Conservation (phyloP, 2,113 vertebrate species). For the Mus musculus region DNA sequence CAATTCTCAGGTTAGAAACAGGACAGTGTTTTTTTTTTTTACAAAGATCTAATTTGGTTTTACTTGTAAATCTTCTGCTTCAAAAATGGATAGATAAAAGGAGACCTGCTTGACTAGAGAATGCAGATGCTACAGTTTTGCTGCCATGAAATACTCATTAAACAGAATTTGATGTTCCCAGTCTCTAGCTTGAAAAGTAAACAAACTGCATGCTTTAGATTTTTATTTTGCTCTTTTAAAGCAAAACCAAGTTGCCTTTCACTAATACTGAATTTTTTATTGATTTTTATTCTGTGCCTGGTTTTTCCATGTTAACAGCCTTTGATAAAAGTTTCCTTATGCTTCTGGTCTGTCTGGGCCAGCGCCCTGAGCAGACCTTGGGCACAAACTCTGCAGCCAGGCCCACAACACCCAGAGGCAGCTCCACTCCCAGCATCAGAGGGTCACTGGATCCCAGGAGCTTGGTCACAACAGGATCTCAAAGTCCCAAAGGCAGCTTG, state of each 20-base stretch:
- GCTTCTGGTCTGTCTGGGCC: too few species aligned
- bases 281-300: not conserved
- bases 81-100: conserved; percentile 30
- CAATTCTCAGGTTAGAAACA: not conserved
- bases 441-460: too few species aligned
- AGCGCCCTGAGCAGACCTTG: too few species aligned
- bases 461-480: too few species aligned
- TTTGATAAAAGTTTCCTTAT: not conserved
- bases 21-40: not conserved
- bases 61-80: not conserved
- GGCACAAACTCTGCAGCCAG: too few species aligned
- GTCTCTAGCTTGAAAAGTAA: conserved; percentile 1
- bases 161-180: conserved; percentile 25
- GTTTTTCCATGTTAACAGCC: conserved; percentile 22
- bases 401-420: too few species aligned
- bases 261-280: not conserved
- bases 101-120: not conserved
- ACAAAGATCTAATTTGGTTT: not conserved
- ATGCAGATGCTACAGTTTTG: not conserved
- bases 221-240: conserved; percentile 17
- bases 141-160: not conserved
- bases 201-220: not conserved
- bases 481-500: too few species aligned
- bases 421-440: too few species aligned
- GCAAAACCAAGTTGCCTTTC: conserved; percentile 18